Evolutionary conservation across 2,797 vertebrate species (phyloP), one percentile per base, ranked within the genome.

Genomic region (Chelonia mydas): DNA sequence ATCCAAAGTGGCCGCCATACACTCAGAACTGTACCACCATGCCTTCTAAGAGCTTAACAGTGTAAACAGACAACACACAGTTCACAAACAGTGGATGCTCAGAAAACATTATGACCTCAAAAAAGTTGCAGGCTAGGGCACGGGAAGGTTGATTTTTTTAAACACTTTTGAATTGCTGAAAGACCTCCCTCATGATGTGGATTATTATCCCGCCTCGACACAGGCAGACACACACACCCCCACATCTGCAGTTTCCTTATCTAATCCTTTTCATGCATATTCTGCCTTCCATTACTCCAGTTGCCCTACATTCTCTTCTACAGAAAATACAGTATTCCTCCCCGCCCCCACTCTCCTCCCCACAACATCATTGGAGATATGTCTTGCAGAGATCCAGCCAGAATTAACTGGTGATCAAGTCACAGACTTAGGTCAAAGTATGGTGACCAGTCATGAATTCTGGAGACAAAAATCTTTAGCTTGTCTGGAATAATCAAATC

Each of bases 51-150:
- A 21, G 53, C 53, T 54, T 54, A 54, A 54, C 19, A 54, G 19
- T 54, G 19, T 54, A 54, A 54, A 54, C 19, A 54, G 51, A 95
- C 95, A 86, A 55, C 37, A 80, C 33, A 17, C 31, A 93, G 57
- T 86, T 87, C 81, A 55, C 33, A 91, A 90, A 4, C 84, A 88
- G 31, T n/a, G 57, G 47, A 54, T 90, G 72, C 89, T 82, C 92
- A 92, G 90, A 82, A 83, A 94, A 92, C 12, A 74, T 33, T 65
- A 57, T 72, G 88, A 85, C 55, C 88, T 92, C 50, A 87, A 88
- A 95, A 81, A 41, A 21, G 57, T 0, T 0, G 33, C 77, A 80
- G 80, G 53, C n/a, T 82, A 87, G 88, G 87, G 82, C 25, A 49
- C 19, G 21, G 19, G 53, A 54, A 54, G 53, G 53, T 9, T 54